Conservation (phyloP, 1,140 invertebrate genomes). For the Pseudobourletiella spinata region DNA sequence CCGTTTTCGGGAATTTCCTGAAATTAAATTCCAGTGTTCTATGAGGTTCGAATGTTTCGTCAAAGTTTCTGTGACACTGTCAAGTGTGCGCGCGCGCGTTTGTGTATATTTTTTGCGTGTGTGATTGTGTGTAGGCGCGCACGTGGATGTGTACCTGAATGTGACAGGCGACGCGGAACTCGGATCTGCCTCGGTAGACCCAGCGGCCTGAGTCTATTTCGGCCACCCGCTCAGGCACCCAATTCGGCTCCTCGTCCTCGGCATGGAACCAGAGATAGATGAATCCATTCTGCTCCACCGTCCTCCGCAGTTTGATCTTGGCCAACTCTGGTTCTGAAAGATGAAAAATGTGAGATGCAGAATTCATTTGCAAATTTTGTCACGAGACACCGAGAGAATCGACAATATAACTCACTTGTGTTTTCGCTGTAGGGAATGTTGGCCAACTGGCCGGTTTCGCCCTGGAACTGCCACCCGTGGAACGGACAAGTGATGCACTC, state of each 20-base stretch:
- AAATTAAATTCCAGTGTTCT: background rate
- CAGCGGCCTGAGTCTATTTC: conserved; percentile 51
- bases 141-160: conserved; percentile 59
- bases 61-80: too few species aligned
- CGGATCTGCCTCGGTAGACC: conserved; percentile 62
- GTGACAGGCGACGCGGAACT: conserved; percentile 64
- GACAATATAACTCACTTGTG: background rate
- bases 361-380: background rate
- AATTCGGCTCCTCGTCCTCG: conserved; percentile 57
- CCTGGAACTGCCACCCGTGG: conserved; percentile 53
- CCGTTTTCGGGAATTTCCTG: conserved; percentile 57
- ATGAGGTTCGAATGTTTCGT: too few species aligned
- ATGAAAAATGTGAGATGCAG: background rate
- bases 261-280: conserved; percentile 79
- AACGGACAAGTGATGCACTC: conserved; percentile 53
- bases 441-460: conserved; percentile 46
- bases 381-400: background rate
- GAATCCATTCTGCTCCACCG: conserved; percentile 58
- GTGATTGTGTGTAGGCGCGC: too few species aligned
- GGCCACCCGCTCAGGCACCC: conserved; percentile 52
- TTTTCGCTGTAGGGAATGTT: conserved; percentile 47
- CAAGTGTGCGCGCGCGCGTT: too few species aligned
- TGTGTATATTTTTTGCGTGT: too few species aligned
- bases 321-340: conserved; percentile 50
- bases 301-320: conserved; percentile 55